A percentile compares a stretch with the other conserved stretches of the same genome.
These are phyloP conservation scores for Hymenopus coronatus DNA, from an alignment of 2,888 invertebrate species.

Conservation along the genomic window DNA sequence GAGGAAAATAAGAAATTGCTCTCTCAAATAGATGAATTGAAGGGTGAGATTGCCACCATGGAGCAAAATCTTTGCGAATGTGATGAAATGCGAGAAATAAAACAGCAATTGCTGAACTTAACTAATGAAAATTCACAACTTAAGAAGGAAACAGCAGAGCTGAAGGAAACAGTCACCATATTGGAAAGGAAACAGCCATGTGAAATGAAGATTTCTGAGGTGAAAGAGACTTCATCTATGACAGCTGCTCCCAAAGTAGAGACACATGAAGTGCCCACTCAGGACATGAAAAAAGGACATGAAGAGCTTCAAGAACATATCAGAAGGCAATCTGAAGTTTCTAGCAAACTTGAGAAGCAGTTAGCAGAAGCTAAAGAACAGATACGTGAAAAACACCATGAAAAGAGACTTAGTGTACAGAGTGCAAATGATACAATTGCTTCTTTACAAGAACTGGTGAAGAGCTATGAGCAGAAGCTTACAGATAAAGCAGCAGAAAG, in stretches of 20 bases:
- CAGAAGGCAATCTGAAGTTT: not conserved
- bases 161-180: not conserved
- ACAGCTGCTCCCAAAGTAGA: not conserved
- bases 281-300: not conserved
- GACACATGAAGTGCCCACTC: too few relatives aligned
- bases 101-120: not conserved
- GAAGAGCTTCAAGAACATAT: not conserved
- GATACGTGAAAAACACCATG: too few relatives aligned
- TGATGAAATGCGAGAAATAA: not conserved
- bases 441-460: too few relatives aligned
- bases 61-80: not conserved
- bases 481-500: not conserved
- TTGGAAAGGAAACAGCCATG: not conserved
- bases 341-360: too few relatives aligned
- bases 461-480: not conserved
- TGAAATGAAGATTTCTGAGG: not conserved
- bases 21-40: not conserved
- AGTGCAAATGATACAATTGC: too few relatives aligned
- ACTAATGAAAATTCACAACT: not conserved
- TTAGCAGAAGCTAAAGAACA: too few relatives aligned
- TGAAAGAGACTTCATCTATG: not conserved
- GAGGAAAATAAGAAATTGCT: not conserved
- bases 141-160: not conserved
- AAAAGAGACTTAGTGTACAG: too few relatives aligned
- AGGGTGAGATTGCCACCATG: not conserved